These are phyloP conservation scores for Pseudocheirus occidentalis DNA, from an alignment of 2,797 vertebrate species.

Conservation along the genomic window DNA sequence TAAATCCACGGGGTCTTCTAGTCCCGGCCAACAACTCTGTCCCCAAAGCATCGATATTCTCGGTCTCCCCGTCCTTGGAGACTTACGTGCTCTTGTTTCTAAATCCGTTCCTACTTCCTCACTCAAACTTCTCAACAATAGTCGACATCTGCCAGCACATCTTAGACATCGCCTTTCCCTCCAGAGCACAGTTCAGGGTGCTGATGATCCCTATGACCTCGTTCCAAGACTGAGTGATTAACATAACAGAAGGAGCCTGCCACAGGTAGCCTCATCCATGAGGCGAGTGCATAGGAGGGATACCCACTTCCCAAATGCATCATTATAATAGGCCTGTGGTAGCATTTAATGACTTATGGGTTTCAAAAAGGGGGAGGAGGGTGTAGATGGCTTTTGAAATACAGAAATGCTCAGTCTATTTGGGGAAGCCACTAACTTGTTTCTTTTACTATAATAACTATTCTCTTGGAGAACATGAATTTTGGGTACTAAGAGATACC, in stretches of 20 bases:
- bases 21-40: neutral
- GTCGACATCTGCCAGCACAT: neutral
- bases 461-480: neutral
- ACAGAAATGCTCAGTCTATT: neutral
- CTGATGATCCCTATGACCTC: neutral
- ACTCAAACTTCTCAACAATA: slow-evolving; percentile 3
- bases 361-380: neutral
- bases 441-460: neutral
- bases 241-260: neutral
- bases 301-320: neutral
- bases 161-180: neutral
- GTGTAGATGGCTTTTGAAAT: neutral
- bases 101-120: neutral
- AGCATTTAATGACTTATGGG: neutral
- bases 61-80: neutral
- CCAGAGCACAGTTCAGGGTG: neutral
- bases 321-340: neutral
- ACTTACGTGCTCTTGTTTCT: neutral
- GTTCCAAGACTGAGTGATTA: neutral
- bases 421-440: neutral
- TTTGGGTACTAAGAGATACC: neutral
- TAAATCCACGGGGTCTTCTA: no score
- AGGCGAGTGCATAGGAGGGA: neutral
- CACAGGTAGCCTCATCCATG: neutral
- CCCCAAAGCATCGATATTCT: neutral